phyloP scores from a whole-genome alignment of 2,113 vertebrate genomes.

The Brachirus orientalis region DNA sequence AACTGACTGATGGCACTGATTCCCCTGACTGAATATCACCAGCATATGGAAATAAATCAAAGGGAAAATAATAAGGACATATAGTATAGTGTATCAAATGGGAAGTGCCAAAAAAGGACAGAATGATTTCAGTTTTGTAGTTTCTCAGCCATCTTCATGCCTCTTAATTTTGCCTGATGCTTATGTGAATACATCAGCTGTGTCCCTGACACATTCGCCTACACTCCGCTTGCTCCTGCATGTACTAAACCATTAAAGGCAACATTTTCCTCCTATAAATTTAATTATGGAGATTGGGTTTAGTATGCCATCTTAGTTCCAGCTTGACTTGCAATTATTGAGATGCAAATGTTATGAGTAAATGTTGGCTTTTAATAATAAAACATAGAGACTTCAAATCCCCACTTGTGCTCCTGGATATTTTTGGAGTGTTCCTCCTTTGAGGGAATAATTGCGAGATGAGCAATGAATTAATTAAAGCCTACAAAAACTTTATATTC shows the following conservation, averaged over 20 bases:
- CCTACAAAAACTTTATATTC: conserved; percentile 20
- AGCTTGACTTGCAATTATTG: conserved; percentile 70
- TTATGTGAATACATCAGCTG: conserved; percentile 62
- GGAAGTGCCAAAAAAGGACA: conserved; percentile 37
- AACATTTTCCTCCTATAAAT: conserved; percentile 62
- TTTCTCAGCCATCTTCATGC: conserved; percentile 44
- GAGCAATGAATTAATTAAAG: conserved; percentile 62
- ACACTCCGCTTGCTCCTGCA: conserved; percentile 45
- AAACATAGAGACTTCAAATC: conserved; percentile 69
- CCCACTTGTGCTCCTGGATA: conserved; percentile 61
- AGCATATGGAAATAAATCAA: conserved; percentile 49
- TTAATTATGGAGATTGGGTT: conserved; percentile 68
- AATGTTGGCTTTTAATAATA: conserved; percentile 78
- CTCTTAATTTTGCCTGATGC: conserved; percentile 63
- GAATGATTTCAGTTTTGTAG: conserved; percentile 54
- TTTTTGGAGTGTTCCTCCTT: conserved; percentile 65
- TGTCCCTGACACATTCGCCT: conserved; percentile 59
- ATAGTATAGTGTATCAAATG: conserved; percentile 50
- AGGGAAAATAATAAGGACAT: conserved; percentile 39
- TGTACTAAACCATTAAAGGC: conserved; percentile 61
- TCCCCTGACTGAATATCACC: conserved; percentile 40
- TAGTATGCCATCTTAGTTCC: conserved; percentile 64
- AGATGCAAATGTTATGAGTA: conserved; percentile 70
- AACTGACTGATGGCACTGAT: conserved; percentile 59
- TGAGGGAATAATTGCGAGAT: conserved; percentile 64